A percentile compares a stretch with the other conserved stretches of the same genome.
Evolutionary conservation across 1,140 invertebrate genomes (phyloP).

Genomic region (Cyclargus thomasi): DNA sequence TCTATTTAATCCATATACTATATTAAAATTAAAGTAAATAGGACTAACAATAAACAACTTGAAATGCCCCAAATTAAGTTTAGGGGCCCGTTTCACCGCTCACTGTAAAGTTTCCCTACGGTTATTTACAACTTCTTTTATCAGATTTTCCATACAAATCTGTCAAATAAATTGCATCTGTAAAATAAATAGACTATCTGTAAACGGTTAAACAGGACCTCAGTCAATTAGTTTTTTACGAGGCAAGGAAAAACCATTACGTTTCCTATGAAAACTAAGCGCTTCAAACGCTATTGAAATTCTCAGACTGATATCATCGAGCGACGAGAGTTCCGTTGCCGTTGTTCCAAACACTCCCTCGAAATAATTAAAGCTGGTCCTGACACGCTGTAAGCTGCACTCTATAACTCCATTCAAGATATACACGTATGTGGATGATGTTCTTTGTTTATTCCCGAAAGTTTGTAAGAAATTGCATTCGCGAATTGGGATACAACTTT

Average conservation of each 20-base stretch:
- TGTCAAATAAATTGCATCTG: too few relatives aligned
- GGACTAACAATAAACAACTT: too few relatives aligned
- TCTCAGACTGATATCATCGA: neutral
- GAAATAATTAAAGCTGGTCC: slow-evolving; percentile 31
- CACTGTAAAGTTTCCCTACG: too few relatives aligned
- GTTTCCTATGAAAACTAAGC: neutral
- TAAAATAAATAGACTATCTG: too few relatives aligned
- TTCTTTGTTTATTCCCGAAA: neutral
- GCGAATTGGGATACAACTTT: neutral
- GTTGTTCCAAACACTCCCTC: slow-evolving; percentile 32
- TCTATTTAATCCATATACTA: too few relatives aligned
- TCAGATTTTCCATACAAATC: too few relatives aligned
- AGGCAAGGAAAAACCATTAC: neutral
- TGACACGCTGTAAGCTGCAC: neutral
- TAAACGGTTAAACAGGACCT: too few relatives aligned
- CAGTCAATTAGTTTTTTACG: too few relatives aligned
- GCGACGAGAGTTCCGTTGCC: slow-evolving; percentile 25
- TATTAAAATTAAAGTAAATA: too few relatives aligned
- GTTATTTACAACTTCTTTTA: too few relatives aligned
- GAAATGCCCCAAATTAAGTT: too few relatives aligned
- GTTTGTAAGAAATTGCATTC: neutral
- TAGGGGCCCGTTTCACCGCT: too few relatives aligned
- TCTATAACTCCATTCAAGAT: neutral
- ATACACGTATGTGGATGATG: neutral
- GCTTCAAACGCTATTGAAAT: neutral